These are phyloP conservation scores for Cheiracanthium punctorium DNA, from an alignment of 2,888 invertebrate species.

Conservation along the genomic window DNA sequence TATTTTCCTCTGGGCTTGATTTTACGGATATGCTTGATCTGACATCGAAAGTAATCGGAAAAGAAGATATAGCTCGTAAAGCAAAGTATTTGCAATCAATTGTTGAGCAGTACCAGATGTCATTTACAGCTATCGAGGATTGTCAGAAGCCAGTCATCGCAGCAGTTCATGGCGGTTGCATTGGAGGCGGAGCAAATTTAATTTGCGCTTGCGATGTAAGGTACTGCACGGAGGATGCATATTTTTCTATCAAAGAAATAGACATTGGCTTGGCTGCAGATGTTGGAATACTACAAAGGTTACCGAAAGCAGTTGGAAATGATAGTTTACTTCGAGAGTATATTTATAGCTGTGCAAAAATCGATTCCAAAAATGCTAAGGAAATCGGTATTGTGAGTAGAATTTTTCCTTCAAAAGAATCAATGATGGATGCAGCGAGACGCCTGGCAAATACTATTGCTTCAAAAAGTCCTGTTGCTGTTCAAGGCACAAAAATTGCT, in stretches of 20 bases:
- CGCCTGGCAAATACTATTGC: conserved; percentile 88
- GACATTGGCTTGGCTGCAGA: conserved; percentile 92
- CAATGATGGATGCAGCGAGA: conserved; percentile 84
- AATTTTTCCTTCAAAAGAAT: conserved; percentile 83
- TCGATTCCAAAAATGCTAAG: conserved; percentile 86
- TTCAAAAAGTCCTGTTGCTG: conserved; percentile 92
- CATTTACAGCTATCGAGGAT: conserved; percentile 88
- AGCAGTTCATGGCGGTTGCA: conserved; percentile 90
- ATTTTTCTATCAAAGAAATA: conserved; percentile 90
- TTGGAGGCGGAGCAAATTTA: conserved; percentile 94
- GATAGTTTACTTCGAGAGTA: conserved; percentile 91
- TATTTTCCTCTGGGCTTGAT: conserved; percentile 87
- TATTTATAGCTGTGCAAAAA: conserved; percentile 88
- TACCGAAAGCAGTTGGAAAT: conserved; percentile 93
- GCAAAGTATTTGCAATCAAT: conserved; percentile 81
- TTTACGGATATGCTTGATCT: conserved; percentile 81
- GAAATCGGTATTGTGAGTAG: conserved; percentile 82
- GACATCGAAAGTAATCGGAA: conserved; percentile 79
- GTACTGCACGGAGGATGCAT: conserved; percentile 91
- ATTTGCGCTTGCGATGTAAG: conserved; percentile 93
- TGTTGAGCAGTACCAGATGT: conserved; percentile 85
- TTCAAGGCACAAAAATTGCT: conserved; percentile 91
- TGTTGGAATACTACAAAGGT: conserved; percentile 92
- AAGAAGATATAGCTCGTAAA: conserved; percentile 85
- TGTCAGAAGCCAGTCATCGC: conserved; percentile 94